Evolutionary conservation across 2,113 vertebrate species (phyloP).

Genomic region (Tenrec ecaudatus): DNA sequence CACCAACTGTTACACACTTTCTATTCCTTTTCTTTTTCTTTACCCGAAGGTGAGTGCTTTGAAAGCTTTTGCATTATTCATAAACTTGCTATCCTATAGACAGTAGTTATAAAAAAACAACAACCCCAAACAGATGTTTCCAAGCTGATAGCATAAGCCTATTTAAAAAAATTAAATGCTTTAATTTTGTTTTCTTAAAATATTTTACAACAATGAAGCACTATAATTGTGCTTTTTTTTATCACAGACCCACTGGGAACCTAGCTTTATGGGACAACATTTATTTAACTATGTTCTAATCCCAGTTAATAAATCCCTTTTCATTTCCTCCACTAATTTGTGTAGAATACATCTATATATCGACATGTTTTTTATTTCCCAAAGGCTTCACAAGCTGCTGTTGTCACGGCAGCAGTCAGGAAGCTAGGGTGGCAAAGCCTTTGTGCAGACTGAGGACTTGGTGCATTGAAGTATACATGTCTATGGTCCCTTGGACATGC

Average conservation of each 20-base stretch:
- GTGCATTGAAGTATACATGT: too few species aligned
- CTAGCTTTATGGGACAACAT: neutral
- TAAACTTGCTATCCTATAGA: neutral
- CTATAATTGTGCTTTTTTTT: conserved; percentile 57
- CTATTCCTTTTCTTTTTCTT: neutral
- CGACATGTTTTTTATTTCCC: too few species aligned
- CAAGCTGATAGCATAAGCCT: conserved; percentile 6
- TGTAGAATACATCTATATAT: neutral
- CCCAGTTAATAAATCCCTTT: neutral
- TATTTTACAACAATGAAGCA: conserved; percentile 48
- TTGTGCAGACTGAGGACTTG: too few species aligned
- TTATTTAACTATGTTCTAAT: conserved; percentile 41
- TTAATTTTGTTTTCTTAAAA: conserved; percentile 50
- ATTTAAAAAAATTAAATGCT: conserved; percentile 63
- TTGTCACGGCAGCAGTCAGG: too few species aligned
- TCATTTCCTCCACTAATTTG: conserved; percentile 44
- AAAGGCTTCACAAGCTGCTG: too few species aligned
- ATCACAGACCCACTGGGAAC: conserved; percentile 38
- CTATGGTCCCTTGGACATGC: too few species aligned
- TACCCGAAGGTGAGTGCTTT: conserved; percentile 30
- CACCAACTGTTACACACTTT: neutral
- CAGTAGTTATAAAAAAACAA: conserved; percentile 14
- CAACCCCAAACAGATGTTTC: neutral
- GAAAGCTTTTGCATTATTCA: neutral
- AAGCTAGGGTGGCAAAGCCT: too few species aligned